Conservation (phyloP, 2,888 invertebrate species). For the Pyrgus malvae region DNA sequence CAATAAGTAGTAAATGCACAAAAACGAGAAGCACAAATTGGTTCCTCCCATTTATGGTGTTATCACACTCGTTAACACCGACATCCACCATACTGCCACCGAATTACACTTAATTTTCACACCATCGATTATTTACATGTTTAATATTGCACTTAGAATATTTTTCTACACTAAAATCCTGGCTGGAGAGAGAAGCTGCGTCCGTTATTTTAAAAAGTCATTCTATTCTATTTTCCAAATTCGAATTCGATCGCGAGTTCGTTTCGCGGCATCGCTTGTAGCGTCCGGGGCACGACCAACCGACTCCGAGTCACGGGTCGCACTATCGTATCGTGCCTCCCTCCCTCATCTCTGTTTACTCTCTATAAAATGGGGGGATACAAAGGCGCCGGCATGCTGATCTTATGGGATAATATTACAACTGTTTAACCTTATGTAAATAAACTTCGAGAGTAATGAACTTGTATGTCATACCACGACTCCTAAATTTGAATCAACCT, state of each 20-base stretch:
- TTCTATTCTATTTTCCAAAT: conserved; percentile 40
- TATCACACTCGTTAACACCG: conserved; percentile 78
- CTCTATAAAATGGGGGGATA: conserved; percentile 70
- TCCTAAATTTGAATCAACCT: background rate
- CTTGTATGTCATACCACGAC: conserved; percentile 34
- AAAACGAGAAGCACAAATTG: conserved; percentile 78
- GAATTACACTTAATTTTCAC: conserved; percentile 66
- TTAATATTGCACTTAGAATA: conserved; percentile 42
- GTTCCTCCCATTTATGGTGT: conserved; percentile 76
- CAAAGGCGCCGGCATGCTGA: conserved; percentile 57
- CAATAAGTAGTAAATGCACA: conserved; percentile 78
- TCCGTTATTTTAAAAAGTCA: conserved; percentile 41
- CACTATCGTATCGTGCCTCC: conserved; percentile 71
- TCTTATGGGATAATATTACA: conserved; percentile 55
- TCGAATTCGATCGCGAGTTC: conserved; percentile 37
- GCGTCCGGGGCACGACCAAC: conserved; percentile 60
- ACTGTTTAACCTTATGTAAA: conserved; percentile 62
- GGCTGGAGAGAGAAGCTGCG: conserved; percentile 34
- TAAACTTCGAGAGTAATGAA: conserved; percentile 42
- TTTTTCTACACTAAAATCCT: conserved; percentile 40
- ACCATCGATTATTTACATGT: conserved; percentile 71
- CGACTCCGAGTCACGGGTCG: conserved; percentile 61
- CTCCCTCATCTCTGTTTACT: conserved; percentile 75
- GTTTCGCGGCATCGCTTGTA: conserved; percentile 50
- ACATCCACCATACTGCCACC: conserved; percentile 80